Evolutionary conservation across 2,888 invertebrate species (phyloP).

Genomic region (Thysanoteuthis rhombus): DNA sequence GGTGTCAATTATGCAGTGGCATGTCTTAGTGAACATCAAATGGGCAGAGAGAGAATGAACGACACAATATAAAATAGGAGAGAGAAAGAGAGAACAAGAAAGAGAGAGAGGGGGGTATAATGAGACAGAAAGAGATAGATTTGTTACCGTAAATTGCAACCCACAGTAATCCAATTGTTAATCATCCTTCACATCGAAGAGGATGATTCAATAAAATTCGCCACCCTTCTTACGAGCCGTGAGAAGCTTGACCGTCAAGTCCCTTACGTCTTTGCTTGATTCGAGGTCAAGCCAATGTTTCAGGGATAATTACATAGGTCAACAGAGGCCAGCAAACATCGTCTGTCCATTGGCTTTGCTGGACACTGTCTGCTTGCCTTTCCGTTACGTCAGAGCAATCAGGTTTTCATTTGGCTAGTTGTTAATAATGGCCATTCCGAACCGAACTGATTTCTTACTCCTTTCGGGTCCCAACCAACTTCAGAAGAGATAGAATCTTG

Average conservation of each 20-base stretch:
- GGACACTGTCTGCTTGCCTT: background rate
- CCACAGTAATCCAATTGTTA: background rate
- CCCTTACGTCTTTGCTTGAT: background rate
- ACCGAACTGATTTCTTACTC: background rate
- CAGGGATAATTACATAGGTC: background rate
- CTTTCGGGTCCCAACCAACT: background rate
- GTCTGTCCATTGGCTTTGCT: background rate
- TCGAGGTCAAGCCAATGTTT: background rate
- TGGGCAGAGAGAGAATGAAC: background rate
- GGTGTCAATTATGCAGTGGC: background rate
- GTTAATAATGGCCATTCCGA: background rate
- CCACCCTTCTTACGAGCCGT: background rate
- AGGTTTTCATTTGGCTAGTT: background rate
- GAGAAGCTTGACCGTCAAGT: background rate
- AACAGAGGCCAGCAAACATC: background rate
- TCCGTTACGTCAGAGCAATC: background rate
- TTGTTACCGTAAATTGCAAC: background rate
- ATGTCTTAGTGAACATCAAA: background rate
- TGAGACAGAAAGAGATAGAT: too few relatives aligned
- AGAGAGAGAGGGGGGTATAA: too few relatives aligned
- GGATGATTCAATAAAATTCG: background rate
- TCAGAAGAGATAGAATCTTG: background rate
- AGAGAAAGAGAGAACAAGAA: too few relatives aligned
- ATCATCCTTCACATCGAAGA: background rate
- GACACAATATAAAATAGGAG: too few relatives aligned